phyloP scores from a whole-genome alignment of 2,113 vertebrate genomes.

The Glaucomys volans region DNA sequence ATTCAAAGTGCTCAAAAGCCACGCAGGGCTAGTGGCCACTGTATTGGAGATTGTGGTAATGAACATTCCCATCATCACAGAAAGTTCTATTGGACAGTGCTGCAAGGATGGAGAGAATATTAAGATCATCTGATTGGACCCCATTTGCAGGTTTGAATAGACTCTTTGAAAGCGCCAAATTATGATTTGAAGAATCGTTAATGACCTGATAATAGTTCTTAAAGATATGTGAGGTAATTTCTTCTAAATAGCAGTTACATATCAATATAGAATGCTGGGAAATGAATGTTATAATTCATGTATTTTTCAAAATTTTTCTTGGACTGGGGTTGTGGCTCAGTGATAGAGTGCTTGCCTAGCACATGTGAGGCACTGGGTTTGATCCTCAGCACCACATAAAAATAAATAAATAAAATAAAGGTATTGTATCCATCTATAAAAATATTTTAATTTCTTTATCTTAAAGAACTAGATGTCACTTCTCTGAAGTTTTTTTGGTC shows the following conservation, averaged over 20 bases:
- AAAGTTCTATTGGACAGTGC: neutral
- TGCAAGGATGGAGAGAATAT: neutral
- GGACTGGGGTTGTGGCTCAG: too few species aligned
- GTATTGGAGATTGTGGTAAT: neutral
- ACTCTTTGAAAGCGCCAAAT: neutral
- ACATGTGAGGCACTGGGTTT: too few species aligned
- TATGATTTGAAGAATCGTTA: neutral
- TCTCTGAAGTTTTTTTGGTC: neutral
- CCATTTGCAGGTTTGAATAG: neutral
- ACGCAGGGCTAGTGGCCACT: neutral
- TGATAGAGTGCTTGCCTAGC: too few species aligned
- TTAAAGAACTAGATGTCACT: neutral
- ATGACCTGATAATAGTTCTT: neutral
- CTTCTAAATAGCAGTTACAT: neutral
- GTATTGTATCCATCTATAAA: too few species aligned
- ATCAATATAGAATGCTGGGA: neutral
- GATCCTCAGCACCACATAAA: too few species aligned
- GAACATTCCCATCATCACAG: neutral
- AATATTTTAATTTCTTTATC: too few species aligned
- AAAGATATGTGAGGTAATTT: neutral
- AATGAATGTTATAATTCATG: neutral
- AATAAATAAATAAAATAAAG: too few species aligned
- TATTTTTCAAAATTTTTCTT: neutral
- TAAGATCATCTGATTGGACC: neutral
- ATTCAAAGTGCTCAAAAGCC: neutral